Conservation (phyloP, 2,888 invertebrate genomes). For the Cephus pygmeus region DNA sequence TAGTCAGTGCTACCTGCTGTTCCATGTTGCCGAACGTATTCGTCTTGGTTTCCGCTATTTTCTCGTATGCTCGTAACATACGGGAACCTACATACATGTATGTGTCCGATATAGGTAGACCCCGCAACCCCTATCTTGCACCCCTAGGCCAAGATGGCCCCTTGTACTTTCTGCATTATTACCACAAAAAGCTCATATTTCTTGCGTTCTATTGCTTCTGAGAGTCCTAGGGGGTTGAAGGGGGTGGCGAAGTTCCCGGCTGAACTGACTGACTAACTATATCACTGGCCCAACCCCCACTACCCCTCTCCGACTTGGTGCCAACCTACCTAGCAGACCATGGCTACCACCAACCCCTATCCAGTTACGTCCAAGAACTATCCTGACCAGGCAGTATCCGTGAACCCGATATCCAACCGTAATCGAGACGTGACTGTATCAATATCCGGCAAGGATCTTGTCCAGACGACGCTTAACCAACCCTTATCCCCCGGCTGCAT, state of each 20-base stretch:
- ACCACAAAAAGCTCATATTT: conserved; percentile 41
- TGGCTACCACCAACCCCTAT: no score
- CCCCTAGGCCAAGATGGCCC: neutral
- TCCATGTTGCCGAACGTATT: no score
- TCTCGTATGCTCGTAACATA: neutral
- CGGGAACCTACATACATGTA: neutral
- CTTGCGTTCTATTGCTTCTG: conserved; percentile 28
- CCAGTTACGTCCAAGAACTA: no score
- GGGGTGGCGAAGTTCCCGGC: neutral
- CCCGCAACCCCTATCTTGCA: neutral
- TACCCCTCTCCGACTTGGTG: neutral
- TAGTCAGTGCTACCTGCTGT: no score
- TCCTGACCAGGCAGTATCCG: no score
- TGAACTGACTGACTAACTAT: conserved; percentile 1
- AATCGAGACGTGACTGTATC: no score
- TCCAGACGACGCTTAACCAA: no score
- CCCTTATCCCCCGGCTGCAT: no score
- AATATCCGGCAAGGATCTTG: no score
- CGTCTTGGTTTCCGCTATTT: neutral
- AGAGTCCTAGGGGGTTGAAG: conserved; percentile 1
- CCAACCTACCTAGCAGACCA: no score
- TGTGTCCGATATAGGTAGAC: neutral
- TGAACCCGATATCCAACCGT: no score
- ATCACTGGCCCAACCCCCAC: neutral
- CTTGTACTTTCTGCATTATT: conserved; percentile 29